Percentiles rank a stretch among this genome's conserved stretches.
phyloP scores from a whole-genome alignment of 2,888 invertebrate genomes.

The Leptinotarsa peninsularis region DNA sequence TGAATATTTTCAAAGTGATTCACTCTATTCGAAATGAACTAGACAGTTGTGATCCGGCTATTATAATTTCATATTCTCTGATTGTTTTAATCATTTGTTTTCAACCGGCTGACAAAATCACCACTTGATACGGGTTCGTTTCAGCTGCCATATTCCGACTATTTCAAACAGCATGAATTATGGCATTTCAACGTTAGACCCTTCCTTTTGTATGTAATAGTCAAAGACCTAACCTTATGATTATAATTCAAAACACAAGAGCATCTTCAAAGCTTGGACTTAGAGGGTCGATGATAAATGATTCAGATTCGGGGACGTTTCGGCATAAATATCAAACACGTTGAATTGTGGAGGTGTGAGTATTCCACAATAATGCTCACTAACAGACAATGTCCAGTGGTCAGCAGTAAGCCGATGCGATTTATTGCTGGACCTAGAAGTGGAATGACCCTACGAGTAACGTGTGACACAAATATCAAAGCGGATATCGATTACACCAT shows the following conservation, averaged over 20 bases:
- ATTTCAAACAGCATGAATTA: conserved; percentile 33
- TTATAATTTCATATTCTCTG: no score
- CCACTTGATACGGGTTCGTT: conserved; percentile 10
- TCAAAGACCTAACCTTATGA: conserved; percentile 32
- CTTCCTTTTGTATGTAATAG: conserved; percentile 35
- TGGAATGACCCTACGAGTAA: conserved; percentile 20
- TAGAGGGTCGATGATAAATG: conserved; percentile 43
- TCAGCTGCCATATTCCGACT: conserved; percentile 16
- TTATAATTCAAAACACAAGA: conserved; percentile 42
- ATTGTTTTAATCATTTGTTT: background rate
- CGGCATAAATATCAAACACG: conserved; percentile 42
- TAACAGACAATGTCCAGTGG: conserved; percentile 31
- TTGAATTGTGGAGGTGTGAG: conserved; percentile 30
- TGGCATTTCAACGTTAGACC: conserved; percentile 25
- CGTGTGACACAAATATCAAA: background rate
- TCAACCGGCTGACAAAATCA: background rate
- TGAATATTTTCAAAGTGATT: no score
- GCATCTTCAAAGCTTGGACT: conserved; percentile 37
- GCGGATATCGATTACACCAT: background rate
- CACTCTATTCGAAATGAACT: no score
- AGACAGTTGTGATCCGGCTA: no score
- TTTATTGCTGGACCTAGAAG: conserved; percentile 31
- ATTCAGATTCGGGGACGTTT: conserved; percentile 40
- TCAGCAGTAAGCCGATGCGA: conserved; percentile 27
- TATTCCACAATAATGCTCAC: conserved; percentile 32